phyloP scores from a whole-genome alignment of 2,888 invertebrate species.

The Dromius quadrimaculatus region DNA sequence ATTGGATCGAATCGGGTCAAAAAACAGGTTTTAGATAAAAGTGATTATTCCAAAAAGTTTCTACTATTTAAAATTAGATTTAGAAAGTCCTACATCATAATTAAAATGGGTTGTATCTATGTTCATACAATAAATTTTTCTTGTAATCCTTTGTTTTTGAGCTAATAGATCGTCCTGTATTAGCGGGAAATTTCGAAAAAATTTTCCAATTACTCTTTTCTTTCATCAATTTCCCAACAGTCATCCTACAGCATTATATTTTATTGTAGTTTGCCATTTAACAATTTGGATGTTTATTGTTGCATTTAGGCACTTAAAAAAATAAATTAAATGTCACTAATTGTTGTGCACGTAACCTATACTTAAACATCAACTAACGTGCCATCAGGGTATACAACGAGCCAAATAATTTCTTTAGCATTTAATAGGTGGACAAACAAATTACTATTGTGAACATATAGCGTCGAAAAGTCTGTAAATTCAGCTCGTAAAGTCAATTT shows the following conservation, averaged over 20 bases:
- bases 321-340: constrained; percentile 32
- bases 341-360: constrained; percentile 41
- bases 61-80: too few species aligned
- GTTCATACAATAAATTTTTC: too few species aligned
- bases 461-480: constrained; percentile 32
- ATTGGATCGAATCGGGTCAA: too few species aligned
- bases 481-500: constrained; percentile 16
- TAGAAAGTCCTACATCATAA: too few species aligned
- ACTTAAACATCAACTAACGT: constrained; percentile 46
- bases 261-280: constrained; percentile 30
- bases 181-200: too few species aligned
- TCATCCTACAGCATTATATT: constrained; percentile 25
- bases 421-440: constrained; percentile 35
- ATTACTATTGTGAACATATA: constrained; percentile 40
- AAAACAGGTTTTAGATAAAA: too few species aligned
- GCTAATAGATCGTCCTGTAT: too few species aligned
- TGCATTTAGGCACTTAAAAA: constrained; percentile 45
- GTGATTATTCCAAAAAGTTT: too few species aligned
- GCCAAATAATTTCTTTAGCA: constrained; percentile 37
- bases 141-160: too few species aligned
- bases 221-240: constrained; percentile 15
- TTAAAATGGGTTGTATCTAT: too few species aligned
- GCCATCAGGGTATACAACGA: constrained; percentile 36
- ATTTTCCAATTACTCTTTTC: too few species aligned
- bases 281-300: constrained; percentile 38